Evolutionary conservation across 2,113 vertebrate species (phyloP).

Genomic region (Aldabrachelys gigantea): DNA sequence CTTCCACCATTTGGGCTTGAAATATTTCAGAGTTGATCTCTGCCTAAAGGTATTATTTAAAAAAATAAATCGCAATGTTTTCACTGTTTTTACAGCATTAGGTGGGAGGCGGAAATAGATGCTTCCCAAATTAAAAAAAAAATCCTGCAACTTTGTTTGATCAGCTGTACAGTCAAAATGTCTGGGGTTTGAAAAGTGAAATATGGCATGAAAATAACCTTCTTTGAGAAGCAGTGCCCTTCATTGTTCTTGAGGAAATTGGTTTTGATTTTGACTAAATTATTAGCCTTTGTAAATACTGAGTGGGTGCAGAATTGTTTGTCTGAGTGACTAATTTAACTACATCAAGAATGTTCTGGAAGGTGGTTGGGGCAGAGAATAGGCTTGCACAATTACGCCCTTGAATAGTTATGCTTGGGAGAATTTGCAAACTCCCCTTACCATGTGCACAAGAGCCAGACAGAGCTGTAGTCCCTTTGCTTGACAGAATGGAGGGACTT

Average conservation of each 20-base stretch:
- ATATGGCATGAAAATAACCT: not conserved
- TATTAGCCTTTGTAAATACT: not conserved
- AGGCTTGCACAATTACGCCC: not conserved
- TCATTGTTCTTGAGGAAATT: not conserved
- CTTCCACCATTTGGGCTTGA: not conserved
- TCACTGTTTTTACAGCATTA: not conserved
- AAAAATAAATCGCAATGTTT: not conserved
- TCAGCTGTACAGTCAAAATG: not conserved
- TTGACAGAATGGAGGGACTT: not conserved
- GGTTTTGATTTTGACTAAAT: not conserved
- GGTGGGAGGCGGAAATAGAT: not conserved
- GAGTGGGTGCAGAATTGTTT: not conserved
- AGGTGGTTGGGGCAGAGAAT: not conserved
- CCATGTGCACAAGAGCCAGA: not conserved
- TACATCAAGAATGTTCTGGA: not conserved
- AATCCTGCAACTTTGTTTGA: not conserved
- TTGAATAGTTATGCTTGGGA: not conserved
- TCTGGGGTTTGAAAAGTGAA: conserved; percentile 1
- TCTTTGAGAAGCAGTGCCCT: not conserved
- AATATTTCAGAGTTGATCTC: not conserved
- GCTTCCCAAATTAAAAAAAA: not conserved
- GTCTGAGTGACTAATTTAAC: not conserved
- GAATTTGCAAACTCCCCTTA: accelerated
- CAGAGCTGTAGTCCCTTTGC: not conserved
- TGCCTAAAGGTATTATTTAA: not conserved